Base-by-base conservation (phyloP, 2,113 vertebrate genomes). In the Hypocryptadius cinnamomeus region DNA sequence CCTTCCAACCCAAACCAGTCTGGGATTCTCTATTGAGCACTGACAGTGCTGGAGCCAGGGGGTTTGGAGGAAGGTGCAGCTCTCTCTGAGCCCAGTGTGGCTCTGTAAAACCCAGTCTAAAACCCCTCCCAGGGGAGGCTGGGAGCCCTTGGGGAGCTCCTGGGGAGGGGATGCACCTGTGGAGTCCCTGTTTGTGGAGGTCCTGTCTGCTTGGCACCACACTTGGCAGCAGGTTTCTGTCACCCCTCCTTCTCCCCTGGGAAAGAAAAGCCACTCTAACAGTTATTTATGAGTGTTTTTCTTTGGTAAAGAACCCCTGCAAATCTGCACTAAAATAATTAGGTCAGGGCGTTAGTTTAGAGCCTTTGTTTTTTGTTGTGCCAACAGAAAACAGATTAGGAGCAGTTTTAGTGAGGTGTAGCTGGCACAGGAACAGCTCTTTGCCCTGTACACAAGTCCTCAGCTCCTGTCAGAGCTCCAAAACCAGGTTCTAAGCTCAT, bases 11-110 rank as follows among this genome's bases (percentile, higher is more conserved):
- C 79, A 70, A 9, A 37, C 5, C 48, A 20, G 4, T 12, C 4
- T 17, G 42, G 27, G 33, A 17, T 45, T 71, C 54, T 30, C 5
- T 47, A 0, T 0, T 15, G 63, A 11, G 40, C 22, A 2, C 4
- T 16, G 47, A 0, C 54, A 76, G 15, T 48, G n/a, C 56, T 28
- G 71, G 64, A 56, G 19, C 37, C 2, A 4, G 30, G 19, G 33
- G 21, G 8, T 16, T 4, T 35, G 12, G 47, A 31, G 39, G 53
- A 21, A 27, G 8, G 12, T 22, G 59, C 87, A 78, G 28, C 40
- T 69, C 51, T 19, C 47, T 8, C 9, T 8, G 4, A 21, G 33
- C 6, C 13, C 56, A 6, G 27, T 0, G 16, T 11, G 44, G 18
- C 22, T 27, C 7, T 27, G 39, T 23, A 5, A 51, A 60, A 22